These are phyloP conservation scores for Xestobium rufovillosum DNA, from an alignment of 2,888 invertebrate species.

Conservation along the genomic window DNA sequence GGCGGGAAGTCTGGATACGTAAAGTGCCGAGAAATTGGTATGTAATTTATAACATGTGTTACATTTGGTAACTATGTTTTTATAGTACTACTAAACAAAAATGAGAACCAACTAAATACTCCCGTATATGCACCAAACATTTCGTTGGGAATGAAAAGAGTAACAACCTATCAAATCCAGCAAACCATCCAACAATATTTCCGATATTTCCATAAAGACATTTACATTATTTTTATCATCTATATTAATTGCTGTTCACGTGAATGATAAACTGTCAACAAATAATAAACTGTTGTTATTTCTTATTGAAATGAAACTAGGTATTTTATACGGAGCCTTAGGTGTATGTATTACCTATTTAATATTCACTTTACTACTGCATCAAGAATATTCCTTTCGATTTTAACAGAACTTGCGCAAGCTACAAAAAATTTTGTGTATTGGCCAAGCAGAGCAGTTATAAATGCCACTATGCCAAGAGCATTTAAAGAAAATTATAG, in stretches of 20 bases:
- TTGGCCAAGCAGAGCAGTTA: constrained; percentile 5
- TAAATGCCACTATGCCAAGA: constrained; percentile 7
- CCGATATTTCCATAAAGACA: constrained; percentile 1
- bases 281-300: neutral
- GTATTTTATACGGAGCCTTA: too few relatives aligned
- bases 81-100: too few relatives aligned
- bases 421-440: constrained; percentile 2
- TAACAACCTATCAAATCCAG: too few relatives aligned
- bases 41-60: too few relatives aligned
- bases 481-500: constrained; percentile 6
- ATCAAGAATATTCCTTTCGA: neutral
- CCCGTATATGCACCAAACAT: too few relatives aligned
- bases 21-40: too few relatives aligned
- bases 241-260: neutral
- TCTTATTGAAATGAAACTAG: neutral
- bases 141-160: too few relatives aligned
- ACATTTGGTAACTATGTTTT: too few relatives aligned
- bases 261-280: neutral
- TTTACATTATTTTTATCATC: neutral
- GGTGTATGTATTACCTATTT: too few relatives aligned
- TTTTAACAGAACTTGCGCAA: neutral
- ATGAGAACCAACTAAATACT: too few relatives aligned
- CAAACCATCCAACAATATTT: constrained; percentile 9
- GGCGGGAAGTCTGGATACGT: too few relatives aligned
- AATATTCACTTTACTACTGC: neutral